Conservation (phyloP, 2,113 vertebrate species). For the Pampusana beccarii region DNA sequence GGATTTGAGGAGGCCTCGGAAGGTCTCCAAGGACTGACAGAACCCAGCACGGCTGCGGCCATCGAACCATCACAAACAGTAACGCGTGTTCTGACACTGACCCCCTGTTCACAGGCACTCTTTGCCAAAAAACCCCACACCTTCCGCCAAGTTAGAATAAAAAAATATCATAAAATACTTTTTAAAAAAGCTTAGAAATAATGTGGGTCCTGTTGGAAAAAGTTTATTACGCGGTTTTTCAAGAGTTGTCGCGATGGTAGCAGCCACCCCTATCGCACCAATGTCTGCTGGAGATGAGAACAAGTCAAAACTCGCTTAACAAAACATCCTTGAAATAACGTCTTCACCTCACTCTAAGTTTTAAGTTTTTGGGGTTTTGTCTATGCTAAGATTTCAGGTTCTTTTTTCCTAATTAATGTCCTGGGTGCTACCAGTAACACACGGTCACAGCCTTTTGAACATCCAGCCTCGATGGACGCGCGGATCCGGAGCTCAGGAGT, state of each 20-base stretch:
- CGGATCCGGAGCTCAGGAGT: not conserved
- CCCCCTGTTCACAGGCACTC: too few relatives aligned
- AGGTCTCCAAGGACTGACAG: not conserved
- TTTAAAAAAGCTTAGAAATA: not conserved
- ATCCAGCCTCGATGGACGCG: not conserved
- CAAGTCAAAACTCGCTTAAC: not conserved
- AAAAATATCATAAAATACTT: not conserved
- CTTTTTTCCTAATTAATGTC: not conserved
- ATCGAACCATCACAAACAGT: not conserved
- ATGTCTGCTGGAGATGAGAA: not conserved
- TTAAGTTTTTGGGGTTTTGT: not conserved
- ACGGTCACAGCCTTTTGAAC: not conserved
- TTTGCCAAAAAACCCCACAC: not conserved
- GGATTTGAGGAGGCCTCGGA: not conserved
- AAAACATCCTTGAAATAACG: not conserved
- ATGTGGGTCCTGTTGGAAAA: not conserved
- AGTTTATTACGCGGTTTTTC: not conserved
- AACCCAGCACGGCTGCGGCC: not conserved
- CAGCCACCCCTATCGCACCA: not conserved
- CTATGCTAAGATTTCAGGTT: not conserved
- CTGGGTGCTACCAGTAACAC: not conserved
- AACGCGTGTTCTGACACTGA: not conserved
- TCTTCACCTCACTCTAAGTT: not conserved
- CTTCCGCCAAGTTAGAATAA: not conserved
- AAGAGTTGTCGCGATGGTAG: not conserved